A percentile compares a stretch with the other conserved stretches of the same genome.
phyloP scores from a whole-genome alignment of 2,113 vertebrate species.

The Camelus dromedarius region DNA sequence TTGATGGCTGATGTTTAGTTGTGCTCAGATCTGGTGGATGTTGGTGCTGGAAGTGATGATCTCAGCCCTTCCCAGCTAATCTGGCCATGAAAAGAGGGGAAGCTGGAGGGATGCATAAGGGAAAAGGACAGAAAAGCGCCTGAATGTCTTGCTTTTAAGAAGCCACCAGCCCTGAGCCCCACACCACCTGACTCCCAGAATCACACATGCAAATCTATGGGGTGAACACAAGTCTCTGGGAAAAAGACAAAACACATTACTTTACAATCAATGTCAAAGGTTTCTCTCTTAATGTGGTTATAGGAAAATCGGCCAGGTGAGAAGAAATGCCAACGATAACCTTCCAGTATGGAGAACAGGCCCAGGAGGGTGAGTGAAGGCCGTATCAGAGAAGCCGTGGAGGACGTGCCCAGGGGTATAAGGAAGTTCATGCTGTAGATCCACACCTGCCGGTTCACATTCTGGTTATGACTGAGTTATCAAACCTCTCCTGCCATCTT shows the following conservation, averaged over 20 bases:
- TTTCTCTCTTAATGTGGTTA: neutral
- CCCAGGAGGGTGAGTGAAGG: too few relatives aligned
- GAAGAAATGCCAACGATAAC: neutral
- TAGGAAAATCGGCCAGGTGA: neutral
- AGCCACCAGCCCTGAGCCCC: neutral
- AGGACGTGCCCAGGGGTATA: fast-evolving
- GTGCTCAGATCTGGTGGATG: neutral
- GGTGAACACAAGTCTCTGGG: neutral
- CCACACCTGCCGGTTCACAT: neutral
- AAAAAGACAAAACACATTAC: neutral
- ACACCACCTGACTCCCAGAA: neutral
- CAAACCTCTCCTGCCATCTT: neutral
- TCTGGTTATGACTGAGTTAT: neutral
- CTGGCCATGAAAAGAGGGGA: neutral
- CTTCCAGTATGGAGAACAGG: neutral
- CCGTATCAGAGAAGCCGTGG: too few relatives aligned
- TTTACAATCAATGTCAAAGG: neutral
- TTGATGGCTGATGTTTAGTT: neutral
- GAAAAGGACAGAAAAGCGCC: neutral
- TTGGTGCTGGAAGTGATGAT: neutral
- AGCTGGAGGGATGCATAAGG: neutral
- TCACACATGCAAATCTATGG: neutral
- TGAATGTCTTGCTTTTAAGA: neutral
- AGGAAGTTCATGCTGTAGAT: fast-evolving
- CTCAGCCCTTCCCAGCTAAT: neutral